These are phyloP conservation scores for Meda fulgida DNA, from an alignment of 2,797 vertebrate genomes.

Conservation along the genomic window DNA sequence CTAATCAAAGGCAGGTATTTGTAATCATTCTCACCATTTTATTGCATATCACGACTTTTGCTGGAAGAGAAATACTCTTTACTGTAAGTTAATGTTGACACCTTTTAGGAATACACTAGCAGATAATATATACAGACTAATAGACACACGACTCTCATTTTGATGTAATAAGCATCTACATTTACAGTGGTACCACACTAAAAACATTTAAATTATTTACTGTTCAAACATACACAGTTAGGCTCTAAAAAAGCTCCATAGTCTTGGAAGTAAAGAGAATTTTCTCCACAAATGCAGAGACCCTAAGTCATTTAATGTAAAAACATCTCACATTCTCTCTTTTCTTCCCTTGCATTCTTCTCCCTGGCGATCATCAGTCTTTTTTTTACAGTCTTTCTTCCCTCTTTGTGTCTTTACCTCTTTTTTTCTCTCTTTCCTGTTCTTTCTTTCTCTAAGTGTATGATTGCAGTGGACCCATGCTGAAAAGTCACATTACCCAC, in stretches of 20 bases:
- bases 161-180: not conserved
- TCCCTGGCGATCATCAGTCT: not conserved
- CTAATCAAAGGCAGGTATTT: not conserved
- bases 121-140: not conserved
- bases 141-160: not conserved
- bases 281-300: not conserved
- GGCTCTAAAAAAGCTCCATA: conserved; percentile 4
- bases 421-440: not conserved
- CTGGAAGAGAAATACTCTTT: not conserved
- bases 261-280: not conserved
- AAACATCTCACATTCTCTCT: conserved; percentile 8
- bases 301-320: conserved; percentile 13
- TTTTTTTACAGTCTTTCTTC: not conserved
- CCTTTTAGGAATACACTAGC: not conserved
- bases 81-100: not conserved
- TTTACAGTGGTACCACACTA: not conserved
- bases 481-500: conserved; percentile 52
- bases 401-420: not conserved
- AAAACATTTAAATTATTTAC: not conserved
- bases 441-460: conserved; percentile 33
- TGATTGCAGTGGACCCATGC: conserved; percentile 46
- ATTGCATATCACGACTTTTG: not conserved
- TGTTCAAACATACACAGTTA: not conserved
- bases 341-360: not conserved
- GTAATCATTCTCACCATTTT: not conserved